Conservation (phyloP, 2,113 vertebrate species). For the Gymnobelideus leadbeateri region DNA sequence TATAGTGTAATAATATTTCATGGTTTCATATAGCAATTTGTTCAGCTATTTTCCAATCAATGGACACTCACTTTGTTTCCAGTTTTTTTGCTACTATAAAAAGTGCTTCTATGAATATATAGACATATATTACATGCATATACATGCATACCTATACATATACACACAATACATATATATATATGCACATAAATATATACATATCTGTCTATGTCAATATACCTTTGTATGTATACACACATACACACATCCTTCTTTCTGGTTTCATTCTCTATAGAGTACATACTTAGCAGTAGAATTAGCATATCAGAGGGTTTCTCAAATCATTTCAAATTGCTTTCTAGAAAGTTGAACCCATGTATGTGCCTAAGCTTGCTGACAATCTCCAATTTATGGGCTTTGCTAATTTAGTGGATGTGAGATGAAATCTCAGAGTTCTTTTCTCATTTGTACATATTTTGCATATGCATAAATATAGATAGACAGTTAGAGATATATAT, state of each 20-base stretch:
- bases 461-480: neutral
- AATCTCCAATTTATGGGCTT: neutral
- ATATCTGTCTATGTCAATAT: too few relatives aligned
- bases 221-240: too few relatives aligned
- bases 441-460: neutral
- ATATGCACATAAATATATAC: neutral
- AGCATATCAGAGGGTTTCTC: neutral
- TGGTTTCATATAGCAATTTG: neutral
- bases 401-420: neutral
- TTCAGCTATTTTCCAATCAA: slow-evolving; percentile 3
- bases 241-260: neutral
- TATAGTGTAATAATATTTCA: neutral
- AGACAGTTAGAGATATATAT: neutral
- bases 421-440: neutral
- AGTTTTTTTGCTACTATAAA: neutral
- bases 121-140: neutral
- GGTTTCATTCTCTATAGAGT: neutral
- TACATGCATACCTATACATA: too few relatives aligned
- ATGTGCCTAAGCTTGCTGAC: neutral
- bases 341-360: neutral
- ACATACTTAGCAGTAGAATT: neutral
- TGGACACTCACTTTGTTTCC: neutral
- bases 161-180: too few relatives aligned
- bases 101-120: neutral
- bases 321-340: neutral